Conservation (phyloP, 2,888 invertebrate species). For the Ophion slaviceki region DNA sequence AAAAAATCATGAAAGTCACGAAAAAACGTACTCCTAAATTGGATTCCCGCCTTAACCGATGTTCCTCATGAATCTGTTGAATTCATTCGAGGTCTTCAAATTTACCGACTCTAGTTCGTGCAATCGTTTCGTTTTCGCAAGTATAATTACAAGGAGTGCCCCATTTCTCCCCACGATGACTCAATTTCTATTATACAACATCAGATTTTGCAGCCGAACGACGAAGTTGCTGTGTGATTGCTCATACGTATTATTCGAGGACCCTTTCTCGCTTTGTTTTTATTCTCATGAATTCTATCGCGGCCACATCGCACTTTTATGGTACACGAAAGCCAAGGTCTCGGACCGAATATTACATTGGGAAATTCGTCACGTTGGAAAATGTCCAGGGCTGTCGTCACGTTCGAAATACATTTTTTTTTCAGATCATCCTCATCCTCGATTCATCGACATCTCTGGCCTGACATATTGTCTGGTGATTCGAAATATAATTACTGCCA, state of each 20-base stretch:
- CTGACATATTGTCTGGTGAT: conserved; percentile 1
- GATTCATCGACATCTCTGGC: not conserved
- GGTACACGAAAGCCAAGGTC: conserved; percentile 14
- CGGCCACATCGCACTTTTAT: conserved; percentile 20
- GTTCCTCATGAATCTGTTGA: not conserved
- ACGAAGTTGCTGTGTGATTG: not conserved
- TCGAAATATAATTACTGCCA: not conserved
- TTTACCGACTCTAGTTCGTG: not conserved
- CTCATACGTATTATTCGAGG: not conserved
- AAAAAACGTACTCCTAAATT: no score
- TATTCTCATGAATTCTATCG: conserved; percentile 31
- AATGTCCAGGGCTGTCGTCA: conserved; percentile 41
- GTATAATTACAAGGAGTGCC: not conserved
- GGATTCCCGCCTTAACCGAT: no score
- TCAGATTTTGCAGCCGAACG: not conserved
- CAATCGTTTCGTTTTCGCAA: not conserved
- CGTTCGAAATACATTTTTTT: conserved; percentile 59
- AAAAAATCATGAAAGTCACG: no score
- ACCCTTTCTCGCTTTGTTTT: conserved; percentile 8
- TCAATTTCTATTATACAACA: not conserved
- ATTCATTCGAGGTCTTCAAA: not conserved
- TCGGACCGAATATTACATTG: conserved; percentile 43
- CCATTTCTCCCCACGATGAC: no score
- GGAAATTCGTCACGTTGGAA: conserved; percentile 26
- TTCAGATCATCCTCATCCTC: conserved; percentile 23